These are phyloP conservation scores for Rostratula benghalensis DNA, from an alignment of 2,113 vertebrate species.

Conservation along the genomic window DNA sequence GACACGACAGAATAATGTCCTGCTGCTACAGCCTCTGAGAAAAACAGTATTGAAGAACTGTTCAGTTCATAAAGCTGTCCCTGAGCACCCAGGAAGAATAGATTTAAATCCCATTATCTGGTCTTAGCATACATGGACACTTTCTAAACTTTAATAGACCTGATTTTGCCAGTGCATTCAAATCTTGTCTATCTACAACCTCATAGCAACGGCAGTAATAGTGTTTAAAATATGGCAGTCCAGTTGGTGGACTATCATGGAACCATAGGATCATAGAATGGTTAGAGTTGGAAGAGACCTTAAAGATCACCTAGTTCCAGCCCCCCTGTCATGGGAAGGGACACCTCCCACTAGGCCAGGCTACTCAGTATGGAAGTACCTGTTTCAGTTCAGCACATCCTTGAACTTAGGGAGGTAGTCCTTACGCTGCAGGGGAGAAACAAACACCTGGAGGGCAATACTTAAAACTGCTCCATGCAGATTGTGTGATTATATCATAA, in stretches of 20 bases:
- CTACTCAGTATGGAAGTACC: background rate
- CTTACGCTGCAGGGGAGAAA: background rate
- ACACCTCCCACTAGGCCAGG: too few species aligned
- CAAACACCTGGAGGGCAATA: background rate
- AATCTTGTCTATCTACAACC: background rate
- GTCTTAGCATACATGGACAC: background rate
- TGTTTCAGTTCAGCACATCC: background rate
- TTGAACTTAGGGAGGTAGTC: background rate
- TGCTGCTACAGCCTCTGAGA: background rate
- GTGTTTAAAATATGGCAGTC: background rate
- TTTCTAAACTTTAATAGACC: background rate
- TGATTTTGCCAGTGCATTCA: background rate
- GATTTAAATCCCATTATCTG: background rate
- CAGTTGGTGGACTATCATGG: background rate
- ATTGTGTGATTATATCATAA: background rate
- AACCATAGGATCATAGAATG: too few species aligned
- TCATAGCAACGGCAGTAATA: background rate
- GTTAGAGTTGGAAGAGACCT: too few species aligned
- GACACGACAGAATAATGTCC: rapidly evolving
- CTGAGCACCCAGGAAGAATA: background rate
- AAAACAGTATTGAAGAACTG: background rate
- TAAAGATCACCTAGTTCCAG: too few species aligned
- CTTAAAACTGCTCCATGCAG: background rate
- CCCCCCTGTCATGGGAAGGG: too few species aligned
- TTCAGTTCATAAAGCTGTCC: background rate